Percentiles rank a stretch among this genome's conserved stretches.
These are phyloP conservation scores for Rallus crepitans DNA, from an alignment of 2,797 vertebrate genomes.

Conservation along the genomic window DNA sequence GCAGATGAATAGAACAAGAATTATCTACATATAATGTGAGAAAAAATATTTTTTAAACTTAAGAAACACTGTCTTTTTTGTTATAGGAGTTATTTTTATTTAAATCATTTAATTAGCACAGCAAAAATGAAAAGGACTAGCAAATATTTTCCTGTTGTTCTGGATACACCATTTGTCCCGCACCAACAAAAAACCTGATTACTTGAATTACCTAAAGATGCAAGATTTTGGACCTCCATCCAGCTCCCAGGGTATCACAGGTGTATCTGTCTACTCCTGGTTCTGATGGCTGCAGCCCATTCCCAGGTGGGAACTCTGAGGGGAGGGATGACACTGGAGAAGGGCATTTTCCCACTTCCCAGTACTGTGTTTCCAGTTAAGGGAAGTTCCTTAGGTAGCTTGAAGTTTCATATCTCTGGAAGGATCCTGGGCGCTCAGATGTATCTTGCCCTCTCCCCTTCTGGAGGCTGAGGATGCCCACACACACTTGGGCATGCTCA, in stretches of 20 bases:
- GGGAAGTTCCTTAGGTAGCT: not conserved
- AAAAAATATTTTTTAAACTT: not conserved
- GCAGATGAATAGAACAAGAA: not conserved
- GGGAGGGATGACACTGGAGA: not conserved
- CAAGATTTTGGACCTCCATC: not conserved
- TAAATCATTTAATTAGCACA: not conserved
- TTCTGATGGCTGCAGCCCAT: not conserved
- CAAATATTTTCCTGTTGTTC: constrained; percentile 11
- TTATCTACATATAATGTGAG: not conserved
- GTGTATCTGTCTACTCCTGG: not conserved
- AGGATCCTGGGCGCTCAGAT: not conserved
- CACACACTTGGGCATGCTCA: too few relatives aligned
- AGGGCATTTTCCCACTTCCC: not conserved
- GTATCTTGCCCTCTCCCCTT: not conserved
- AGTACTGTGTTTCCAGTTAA: not conserved
- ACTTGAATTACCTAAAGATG: not conserved
- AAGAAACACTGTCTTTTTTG: not conserved
- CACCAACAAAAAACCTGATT: not conserved
- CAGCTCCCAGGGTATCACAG: not conserved
- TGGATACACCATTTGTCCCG: not conserved
- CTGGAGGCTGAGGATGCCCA: not conserved
- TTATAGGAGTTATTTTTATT: not conserved
- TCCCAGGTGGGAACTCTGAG: fast-evolving
- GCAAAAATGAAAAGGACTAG: constrained; percentile 8
- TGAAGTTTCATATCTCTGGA: not conserved